Percentiles rank a stretch among this genome's conserved stretches.
Evolutionary conservation across 2,113 vertebrate species (phyloP).

Genomic region (Chionomys nivalis): DNA sequence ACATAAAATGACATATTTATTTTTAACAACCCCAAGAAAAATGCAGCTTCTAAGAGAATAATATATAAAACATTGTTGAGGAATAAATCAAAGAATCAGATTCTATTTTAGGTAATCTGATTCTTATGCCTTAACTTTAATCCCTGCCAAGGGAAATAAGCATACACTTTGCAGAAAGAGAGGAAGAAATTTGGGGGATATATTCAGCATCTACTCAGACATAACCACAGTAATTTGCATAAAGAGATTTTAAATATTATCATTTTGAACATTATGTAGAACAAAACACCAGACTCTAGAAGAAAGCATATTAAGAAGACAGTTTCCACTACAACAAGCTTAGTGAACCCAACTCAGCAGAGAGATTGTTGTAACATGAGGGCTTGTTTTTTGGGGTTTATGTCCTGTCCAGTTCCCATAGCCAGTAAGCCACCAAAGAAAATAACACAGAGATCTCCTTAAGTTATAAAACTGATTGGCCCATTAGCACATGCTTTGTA

Average conservation of each 20-base stretch:
- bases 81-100: background rate
- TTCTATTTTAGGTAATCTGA: background rate
- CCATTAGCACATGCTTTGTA: too few relatives aligned
- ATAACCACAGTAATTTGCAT: background rate
- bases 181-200: background rate
- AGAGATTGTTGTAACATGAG: background rate
- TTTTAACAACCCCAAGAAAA: background rate
- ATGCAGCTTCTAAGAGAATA: background rate
- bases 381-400: too few relatives aligned
- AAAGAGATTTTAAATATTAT: background rate
- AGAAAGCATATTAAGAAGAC: background rate
- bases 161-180: background rate
- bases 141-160: background rate
- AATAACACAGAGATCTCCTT: too few relatives aligned
- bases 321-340: accelerated
- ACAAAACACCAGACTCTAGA: background rate
- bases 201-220: background rate
- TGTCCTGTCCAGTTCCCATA: too few relatives aligned
- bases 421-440: too few relatives aligned
- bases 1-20: background rate
- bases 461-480: too few relatives aligned
- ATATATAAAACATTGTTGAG: background rate
- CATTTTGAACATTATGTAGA: too few relatives aligned
- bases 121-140: background rate
- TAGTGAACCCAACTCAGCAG: background rate